Base-by-base conservation (phyloP, 2,797 vertebrate species). In the Pangasius krempfi region DNA sequence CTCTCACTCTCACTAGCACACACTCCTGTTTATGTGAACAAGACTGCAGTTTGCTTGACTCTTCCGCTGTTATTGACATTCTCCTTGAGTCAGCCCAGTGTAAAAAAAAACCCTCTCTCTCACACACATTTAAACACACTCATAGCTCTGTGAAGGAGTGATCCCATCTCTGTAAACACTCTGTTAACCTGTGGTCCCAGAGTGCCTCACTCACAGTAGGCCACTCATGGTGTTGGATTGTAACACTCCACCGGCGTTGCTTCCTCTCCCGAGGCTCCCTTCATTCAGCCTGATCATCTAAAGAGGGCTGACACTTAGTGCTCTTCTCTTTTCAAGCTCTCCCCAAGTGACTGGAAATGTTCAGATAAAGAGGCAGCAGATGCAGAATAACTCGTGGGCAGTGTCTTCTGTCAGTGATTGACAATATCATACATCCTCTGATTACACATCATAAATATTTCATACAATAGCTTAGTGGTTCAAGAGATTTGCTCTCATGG, bases 11-110 rank as follows among this genome's bases (percentile, higher is more conserved):
- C 75, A 70, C 89, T 60, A 0, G 30, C 78, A 47, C 64, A 73
- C 80, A 66, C 87, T 78, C 54, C 81, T 30, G 50, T 58, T 78
- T 89, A 80, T 92, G 82, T 86, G 88, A 90, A 89, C 66, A 73
- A 87, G 83, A 87, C 70, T 66, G 68, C 89, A 82, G 79, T 88
- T 87, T 86, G 72, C 86, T 88, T 79, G n/a, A 54, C 88, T 87
- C 85, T 89, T 75, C 84, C 33, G n/a, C 52, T 40, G 86, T 87
- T 73, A 76, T 91, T 91, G 88, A 86, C 84, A 91, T 90, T 90
- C 84, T 78, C 79, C 47, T 88, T 79, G 76, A 84, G 84, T 88
- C 83, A 16, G 72, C 60, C 47, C 87, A 84, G 83, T 87, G 88
- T 86, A 75, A 91, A 90, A 87, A 91, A 84, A 89, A 89, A 86